Conservation (phyloP, 2,888 invertebrate species). For the Aphodius granarius region DNA sequence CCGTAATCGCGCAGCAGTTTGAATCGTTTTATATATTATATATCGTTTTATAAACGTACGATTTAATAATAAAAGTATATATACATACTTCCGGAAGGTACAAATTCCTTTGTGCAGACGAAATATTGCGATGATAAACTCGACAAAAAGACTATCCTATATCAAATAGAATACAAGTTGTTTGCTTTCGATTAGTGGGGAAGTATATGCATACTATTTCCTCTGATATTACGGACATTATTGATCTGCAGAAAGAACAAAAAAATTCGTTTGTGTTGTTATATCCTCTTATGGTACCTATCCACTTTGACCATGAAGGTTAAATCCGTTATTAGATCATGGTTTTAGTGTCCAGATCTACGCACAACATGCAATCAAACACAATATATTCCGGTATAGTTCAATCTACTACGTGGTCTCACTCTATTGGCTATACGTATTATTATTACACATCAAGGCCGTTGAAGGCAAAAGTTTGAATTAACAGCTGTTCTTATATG, state of each 20-base stretch:
- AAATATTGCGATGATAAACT: neutral
- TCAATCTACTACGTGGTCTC: neutral
- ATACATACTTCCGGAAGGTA: neutral
- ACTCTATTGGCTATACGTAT: neutral
- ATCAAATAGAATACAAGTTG: neutral
- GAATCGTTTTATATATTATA: too few species aligned
- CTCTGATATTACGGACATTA: too few species aligned
- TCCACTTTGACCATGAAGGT: neutral
- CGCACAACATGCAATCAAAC: neutral
- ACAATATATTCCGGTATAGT: neutral
- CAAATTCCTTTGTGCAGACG: neutral
- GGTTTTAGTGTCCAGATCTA: neutral
- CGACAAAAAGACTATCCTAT: neutral
- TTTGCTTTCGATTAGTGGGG: neutral
- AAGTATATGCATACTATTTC: neutral
- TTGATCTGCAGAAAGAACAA: too few species aligned
- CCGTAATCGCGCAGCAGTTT: neutral
- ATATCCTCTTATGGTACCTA: neutral
- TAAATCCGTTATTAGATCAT: neutral
- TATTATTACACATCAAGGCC: neutral
- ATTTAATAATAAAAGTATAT: too few species aligned
- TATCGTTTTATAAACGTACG: neutral
- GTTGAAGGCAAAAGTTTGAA: neutral
- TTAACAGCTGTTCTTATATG: neutral
- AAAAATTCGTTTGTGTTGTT: too few species aligned